Base-by-base conservation (phyloP, 2,113 vertebrate species). In the Macquaria ambigua region DNA sequence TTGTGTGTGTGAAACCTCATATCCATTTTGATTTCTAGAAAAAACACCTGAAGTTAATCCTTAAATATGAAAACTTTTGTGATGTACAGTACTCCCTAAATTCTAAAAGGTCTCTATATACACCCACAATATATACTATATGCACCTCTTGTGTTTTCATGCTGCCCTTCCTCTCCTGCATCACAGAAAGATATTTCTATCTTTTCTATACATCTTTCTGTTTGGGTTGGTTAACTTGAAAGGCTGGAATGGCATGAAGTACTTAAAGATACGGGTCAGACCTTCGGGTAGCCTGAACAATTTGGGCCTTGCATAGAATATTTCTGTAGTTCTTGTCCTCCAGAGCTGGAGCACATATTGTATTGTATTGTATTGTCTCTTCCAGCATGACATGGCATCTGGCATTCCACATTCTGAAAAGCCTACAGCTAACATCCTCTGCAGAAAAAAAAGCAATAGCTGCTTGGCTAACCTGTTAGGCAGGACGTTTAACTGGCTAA, bases 201-300 rank as follows among this genome's bases (percentile, higher is more conserved):
- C 46, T 46, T 46, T 48, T 48, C 15, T 16, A 48, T 31, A 2
- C 48, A 71, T 70, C 58, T 67, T 64, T 43, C 34, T 68, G 15
- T 41, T 46, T 73, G 37, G 21, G 25, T 73, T 34, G 46, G 3
- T 59, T 12, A 12, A 37, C 18, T 62, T 12, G 79, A 83, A 72
- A 77, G 46, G 48, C 59, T 0, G 21, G 2, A 3, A 37, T 43
- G 12, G 2, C 5, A 37, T 43, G 12, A 64, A 70, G 67, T 37
- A 34, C 53, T 69, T 16, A 37, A 52, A 70, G n/a, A 28, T 10
- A 56, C 4, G 1, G 67, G 34, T 58, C 74, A 50, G 55, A 59
- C 69, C 39, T 70, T 79, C 64, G 43, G 14, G 28, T 6, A 7
- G 8, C 12, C 76, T 50, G 20, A 83, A 79, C 61, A 48, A 50